Percentiles rank a stretch among this genome's conserved stretches.
These are phyloP conservation scores for Drosophila carrolli DNA, from an alignment of 1,140 invertebrate species.

Conservation along the genomic window DNA sequence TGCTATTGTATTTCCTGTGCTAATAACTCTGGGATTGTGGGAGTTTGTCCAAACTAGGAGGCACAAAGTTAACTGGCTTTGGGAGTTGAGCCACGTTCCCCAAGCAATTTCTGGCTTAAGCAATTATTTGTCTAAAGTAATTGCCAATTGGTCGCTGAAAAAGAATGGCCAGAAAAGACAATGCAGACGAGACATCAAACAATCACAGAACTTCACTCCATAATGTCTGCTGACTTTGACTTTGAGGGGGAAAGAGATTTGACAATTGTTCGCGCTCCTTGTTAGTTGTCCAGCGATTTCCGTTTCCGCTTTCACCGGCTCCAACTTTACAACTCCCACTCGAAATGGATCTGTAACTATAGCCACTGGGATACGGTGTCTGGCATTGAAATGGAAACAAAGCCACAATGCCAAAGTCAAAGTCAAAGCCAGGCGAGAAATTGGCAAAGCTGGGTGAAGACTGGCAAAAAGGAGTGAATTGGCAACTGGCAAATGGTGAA, in stretches of 20 bases:
- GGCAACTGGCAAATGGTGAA: slow-evolving; percentile 20
- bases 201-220: slow-evolving; percentile 61
- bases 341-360: slow-evolving; percentile 34
- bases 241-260: slow-evolving; percentile 1
- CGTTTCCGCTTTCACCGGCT: slow-evolving; percentile 52
- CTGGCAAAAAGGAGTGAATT: slow-evolving; percentile 24
- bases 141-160: slow-evolving; percentile 66
- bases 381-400: slow-evolving; percentile 74
- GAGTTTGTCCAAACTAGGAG: slow-evolving; percentile 10
- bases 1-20: not conserved
- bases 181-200: slow-evolving; percentile 72
- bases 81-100: slow-evolving; percentile 60
- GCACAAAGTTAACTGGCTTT: slow-evolving; percentile 59
- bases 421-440: slow-evolving; percentile 50
- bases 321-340: slow-evolving; percentile 12
- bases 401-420: slow-evolving; percentile 39
- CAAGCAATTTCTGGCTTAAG: slow-evolving; percentile 66
- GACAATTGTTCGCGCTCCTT: slow-evolving; percentile 43
- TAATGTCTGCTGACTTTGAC: slow-evolving; percentile 64
- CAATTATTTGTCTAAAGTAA: slow-evolving; percentile 83
- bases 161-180: slow-evolving; percentile 25
- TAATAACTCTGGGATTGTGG: slow-evolving; percentile 3
- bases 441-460: slow-evolving; percentile 14
- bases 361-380: slow-evolving; percentile 35
- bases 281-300: slow-evolving; percentile 72